A percentile compares a stretch with the other conserved stretches of the same genome.
These are phyloP conservation scores for Ametastegia equiseti DNA, from an alignment of 2,888 invertebrate genomes.

Conservation along the genomic window DNA sequence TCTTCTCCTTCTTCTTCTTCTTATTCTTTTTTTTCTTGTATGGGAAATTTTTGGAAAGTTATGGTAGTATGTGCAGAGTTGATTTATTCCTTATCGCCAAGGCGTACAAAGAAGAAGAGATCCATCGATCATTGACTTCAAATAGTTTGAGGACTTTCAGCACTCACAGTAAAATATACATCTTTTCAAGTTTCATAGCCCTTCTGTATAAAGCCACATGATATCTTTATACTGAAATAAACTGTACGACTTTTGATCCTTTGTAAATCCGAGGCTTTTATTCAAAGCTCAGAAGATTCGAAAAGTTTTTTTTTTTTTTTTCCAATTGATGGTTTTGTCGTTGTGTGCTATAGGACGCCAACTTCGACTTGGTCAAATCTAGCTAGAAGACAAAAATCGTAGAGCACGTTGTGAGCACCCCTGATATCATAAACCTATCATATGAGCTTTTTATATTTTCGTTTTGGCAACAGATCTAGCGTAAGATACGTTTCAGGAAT, in stretches of 20 bases:
- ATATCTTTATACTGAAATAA: no score
- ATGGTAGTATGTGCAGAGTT: background rate
- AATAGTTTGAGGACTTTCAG: background rate
- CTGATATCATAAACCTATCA: constrained; percentile 48
- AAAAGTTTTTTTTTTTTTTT: no score
- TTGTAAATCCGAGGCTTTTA: no score
- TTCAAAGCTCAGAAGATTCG: no score
- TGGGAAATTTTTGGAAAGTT: background rate
- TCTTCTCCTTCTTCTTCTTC: no score
- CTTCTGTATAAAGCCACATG: no score
- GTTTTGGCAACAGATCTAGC: constrained; percentile 55
- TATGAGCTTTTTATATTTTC: constrained; percentile 48
- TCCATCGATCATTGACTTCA: background rate
- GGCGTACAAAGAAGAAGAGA: background rate
- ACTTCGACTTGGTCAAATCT: background rate
- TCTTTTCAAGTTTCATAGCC: no score
- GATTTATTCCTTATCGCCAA: background rate
- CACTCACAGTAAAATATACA: no score
- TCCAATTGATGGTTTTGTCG: no score
- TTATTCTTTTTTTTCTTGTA: no score
- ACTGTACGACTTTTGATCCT: no score
- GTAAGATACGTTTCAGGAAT: constrained; percentile 1
- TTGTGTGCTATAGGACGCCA: no score
- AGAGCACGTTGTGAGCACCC: constrained; percentile 34
- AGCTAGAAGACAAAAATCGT: background rate